These are phyloP conservation scores for Bombus difficillimus DNA, from an alignment of 1,140 invertebrate species.

Conservation along the genomic window DNA sequence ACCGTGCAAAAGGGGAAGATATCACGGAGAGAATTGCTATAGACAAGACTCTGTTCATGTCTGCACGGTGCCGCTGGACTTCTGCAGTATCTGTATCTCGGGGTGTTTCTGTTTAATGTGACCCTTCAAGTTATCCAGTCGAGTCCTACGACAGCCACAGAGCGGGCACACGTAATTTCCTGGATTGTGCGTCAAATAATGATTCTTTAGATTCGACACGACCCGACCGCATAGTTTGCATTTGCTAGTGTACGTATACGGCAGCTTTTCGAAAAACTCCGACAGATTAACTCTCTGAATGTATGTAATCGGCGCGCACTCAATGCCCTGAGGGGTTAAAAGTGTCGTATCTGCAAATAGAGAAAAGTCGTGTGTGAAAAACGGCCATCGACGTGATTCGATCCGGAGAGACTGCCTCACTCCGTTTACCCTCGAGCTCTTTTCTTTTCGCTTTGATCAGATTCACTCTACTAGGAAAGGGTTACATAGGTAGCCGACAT, in stretches of 20 bases:
- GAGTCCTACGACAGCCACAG: slow-evolving; percentile 87
- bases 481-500: neutral
- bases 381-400: slow-evolving; percentile 29
- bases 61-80: slow-evolving; percentile 32
- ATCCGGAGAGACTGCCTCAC: neutral
- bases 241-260: slow-evolving; percentile 77
- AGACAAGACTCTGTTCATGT: neutral
- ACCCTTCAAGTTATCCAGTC: slow-evolving; percentile 88
- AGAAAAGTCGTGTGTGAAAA: slow-evolving; percentile 62
- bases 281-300: slow-evolving; percentile 74
- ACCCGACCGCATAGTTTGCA: slow-evolving; percentile 87
- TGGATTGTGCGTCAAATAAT: slow-evolving; percentile 88
- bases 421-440: neutral
- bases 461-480: slow-evolving; percentile 6
- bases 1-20: too few species aligned
- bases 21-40: neutral
- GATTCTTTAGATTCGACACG: slow-evolving; percentile 89
- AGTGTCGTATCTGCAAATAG: slow-evolving; percentile 76
- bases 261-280: slow-evolving; percentile 74
- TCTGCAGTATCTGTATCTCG: slow-evolving; percentile 63
- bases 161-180: slow-evolving; percentile 88
- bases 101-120: slow-evolving; percentile 89
- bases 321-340: slow-evolving; percentile 75
- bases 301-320: slow-evolving; percentile 73
- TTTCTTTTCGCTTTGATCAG: slow-evolving; percentile 16